Evolutionary conservation across 2,888 invertebrate species (phyloP), one percentile per base, ranked within the genome.

Genomic region (Drosophila planitibia): DNA sequence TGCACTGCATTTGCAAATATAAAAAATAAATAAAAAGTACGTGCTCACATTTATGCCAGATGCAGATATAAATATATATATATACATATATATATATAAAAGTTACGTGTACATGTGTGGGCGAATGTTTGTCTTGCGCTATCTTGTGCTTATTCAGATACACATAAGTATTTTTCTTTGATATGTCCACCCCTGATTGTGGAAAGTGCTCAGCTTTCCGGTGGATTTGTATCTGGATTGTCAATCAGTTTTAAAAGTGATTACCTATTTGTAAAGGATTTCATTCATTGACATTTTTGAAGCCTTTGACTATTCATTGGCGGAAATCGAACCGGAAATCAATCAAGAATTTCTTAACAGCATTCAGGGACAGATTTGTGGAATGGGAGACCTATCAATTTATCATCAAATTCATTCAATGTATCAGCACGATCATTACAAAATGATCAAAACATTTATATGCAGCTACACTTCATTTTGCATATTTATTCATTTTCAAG

Each of bases 141-240:
- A 41, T 61, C 35, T 35, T 60, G 52, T 28, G 57, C 52, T 58
- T 41, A 74, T 59, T 35, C 16, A 35, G 39, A 55, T 64, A 60
- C 60, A 79, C 64, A 61, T 41, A 63, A 4, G 64, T 64, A 44
- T 79, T 95, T 92, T 28, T 95, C 94, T 0, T 95, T 95, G 64
- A 95, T 94, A 70, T 95, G 93, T 35, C 14, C 35, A 35, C 2
- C 2, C 5, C 4, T 95, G 64, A 95, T 94, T 95, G 93, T 1
- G 95, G 94, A 94, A 94, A 22, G 95, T 94, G 79, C 94, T 93
- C 81, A 94, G 94, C 33, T 95, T 92, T 92, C 94, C 93, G 12
- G 94, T 94, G n/a, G 28, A 14, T 92, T 94, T 57, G 51, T 32
- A 33, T 30, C 19, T 53, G 37, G 12, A 32, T 41, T 59, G 58